phyloP scores from a whole-genome alignment of 2,113 vertebrate genomes.

The Myrmecobius fasciatus region DNA sequence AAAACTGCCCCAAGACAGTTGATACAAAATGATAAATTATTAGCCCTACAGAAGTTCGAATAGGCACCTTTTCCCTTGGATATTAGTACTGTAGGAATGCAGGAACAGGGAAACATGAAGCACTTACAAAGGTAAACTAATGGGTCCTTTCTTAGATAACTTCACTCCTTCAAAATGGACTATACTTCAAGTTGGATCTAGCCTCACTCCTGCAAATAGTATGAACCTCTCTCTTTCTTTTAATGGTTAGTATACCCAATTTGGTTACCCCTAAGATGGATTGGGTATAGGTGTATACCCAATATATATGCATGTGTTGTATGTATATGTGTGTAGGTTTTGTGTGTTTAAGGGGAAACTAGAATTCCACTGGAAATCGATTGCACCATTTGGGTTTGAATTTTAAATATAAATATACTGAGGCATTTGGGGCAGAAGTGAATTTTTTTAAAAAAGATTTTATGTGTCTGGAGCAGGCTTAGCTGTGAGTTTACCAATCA shows the following conservation, averaged over 20 bases:
- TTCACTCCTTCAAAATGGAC: neutral
- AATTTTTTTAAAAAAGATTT: slow-evolving; percentile 60
- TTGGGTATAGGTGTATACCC: neutral
- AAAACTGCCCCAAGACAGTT: neutral
- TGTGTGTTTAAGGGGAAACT: neutral
- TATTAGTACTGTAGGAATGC: slow-evolving; percentile 11
- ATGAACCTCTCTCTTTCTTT: neutral
- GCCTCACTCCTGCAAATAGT: neutral
- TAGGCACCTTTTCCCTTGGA: slow-evolving; percentile 26
- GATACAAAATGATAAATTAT: slow-evolving; percentile 6
- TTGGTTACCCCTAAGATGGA: neutral
- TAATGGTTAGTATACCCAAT: neutral
- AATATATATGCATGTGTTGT: too few relatives aligned
- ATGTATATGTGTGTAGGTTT: neutral
- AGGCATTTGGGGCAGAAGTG: slow-evolving; percentile 50
- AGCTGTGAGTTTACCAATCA: neutral
- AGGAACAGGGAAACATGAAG: neutral
- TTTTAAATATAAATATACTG: slow-evolving; percentile 29
- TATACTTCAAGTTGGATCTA: neutral
- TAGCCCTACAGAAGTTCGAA: neutral
- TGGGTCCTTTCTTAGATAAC: neutral
- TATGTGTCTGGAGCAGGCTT: slow-evolving; percentile 54
- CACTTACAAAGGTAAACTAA: slow-evolving; percentile 15
- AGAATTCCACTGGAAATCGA: neutral
- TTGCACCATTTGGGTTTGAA: slow-evolving; percentile 24